These are phyloP conservation scores for Tetranychus truncatus DNA, from an alignment of 2,888 invertebrate genomes.

Conservation along the genomic window DNA sequence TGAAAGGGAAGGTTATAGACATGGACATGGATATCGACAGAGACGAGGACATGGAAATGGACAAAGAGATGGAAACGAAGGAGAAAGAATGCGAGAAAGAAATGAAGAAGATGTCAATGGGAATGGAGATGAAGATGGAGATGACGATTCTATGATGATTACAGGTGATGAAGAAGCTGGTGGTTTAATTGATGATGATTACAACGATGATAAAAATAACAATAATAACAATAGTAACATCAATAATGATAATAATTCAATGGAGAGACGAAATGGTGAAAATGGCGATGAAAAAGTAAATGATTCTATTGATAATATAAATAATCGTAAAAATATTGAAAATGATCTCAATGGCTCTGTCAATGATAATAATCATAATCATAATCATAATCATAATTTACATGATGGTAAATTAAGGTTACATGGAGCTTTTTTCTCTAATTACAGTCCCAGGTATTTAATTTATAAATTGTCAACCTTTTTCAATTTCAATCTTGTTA, in stretches of 20 bases:
- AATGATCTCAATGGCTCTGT: not conserved
- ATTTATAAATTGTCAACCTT: not conserved
- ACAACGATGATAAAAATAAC: no score
- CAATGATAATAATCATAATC: conserved; percentile 5
- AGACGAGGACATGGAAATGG: not conserved
- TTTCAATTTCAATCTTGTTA: not conserved
- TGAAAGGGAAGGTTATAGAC: not conserved
- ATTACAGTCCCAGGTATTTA: conserved; percentile 20
- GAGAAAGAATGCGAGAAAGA: not conserved
- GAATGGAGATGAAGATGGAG: no score
- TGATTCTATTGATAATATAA: conserved; percentile 2
- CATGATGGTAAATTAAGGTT: conserved; percentile 12
- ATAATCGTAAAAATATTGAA: not conserved
- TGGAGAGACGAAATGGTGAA: not conserved
- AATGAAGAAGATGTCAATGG: no score
- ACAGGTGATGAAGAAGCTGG: no score
- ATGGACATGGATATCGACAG: not conserved
- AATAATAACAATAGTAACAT: not conserved
- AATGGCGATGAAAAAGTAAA: conserved; percentile 10
- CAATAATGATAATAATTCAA: not conserved
- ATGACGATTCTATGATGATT: no score
- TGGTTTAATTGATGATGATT: no score
- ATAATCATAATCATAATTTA: not conserved
- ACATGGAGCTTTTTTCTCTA: conserved; percentile 19
- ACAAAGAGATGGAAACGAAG: not conserved